A percentile compares a stretch with the other conserved stretches of the same genome.
Evolutionary conservation across 92 coral and sea anemone genomes (phyloP).

Genomic region (Muricea muricata): DNA sequence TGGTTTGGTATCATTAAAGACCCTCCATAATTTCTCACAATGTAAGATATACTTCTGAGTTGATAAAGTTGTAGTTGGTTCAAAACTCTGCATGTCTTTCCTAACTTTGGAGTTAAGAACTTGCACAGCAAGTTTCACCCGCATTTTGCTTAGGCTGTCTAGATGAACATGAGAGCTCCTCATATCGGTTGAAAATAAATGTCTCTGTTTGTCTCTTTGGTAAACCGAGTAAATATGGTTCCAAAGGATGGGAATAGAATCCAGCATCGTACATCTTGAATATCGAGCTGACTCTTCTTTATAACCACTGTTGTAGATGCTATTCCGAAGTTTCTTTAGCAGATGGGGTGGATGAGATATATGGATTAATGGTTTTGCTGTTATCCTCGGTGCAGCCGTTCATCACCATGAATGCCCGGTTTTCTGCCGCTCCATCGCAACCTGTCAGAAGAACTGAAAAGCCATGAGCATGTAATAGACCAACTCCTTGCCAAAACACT

Average conservation of each 20-base stretch:
- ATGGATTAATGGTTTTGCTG: background rate
- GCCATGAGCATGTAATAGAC: background rate
- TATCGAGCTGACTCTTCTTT: constrained; percentile 21
- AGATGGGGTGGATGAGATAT: constrained; percentile 30
- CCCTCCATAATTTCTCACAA: too few relatives aligned
- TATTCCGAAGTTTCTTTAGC: constrained; percentile 18
- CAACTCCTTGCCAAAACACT: constrained; percentile 32
- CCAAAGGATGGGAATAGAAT: constrained; percentile 48
- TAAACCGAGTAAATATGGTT: constrained; percentile 43
- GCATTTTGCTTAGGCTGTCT: too few relatives aligned
- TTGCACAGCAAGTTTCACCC: too few relatives aligned
- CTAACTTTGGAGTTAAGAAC: too few relatives aligned
- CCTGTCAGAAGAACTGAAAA: background rate
- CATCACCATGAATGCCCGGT: constrained; percentile 3
- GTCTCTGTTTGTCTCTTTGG: constrained; percentile 47
- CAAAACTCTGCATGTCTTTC: too few relatives aligned
- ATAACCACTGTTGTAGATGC: constrained; percentile 47
- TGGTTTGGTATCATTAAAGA: too few relatives aligned
- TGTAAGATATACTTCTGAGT: too few relatives aligned
- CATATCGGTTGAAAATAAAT: constrained; percentile 57
- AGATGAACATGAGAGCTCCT: too few relatives aligned
- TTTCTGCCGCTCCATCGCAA: constrained; percentile 1
- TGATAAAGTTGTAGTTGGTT: too few relatives aligned
- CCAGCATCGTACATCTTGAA: background rate
- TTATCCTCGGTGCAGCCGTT: background rate